Base-by-base conservation (phyloP, 2,113 vertebrate species). In the Amblyopsis rosae region DNA sequence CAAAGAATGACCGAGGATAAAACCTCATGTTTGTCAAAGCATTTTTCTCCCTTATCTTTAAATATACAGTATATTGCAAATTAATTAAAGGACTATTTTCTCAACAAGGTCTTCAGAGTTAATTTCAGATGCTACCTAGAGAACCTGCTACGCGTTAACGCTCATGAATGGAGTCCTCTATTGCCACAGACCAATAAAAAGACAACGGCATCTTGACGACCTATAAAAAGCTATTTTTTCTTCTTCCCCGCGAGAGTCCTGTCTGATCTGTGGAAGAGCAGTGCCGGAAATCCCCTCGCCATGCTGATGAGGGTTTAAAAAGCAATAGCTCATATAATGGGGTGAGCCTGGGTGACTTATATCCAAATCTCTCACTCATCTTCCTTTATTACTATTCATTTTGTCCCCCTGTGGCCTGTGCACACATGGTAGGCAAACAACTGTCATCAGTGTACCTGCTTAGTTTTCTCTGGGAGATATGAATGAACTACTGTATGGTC, bases 291-390 rank as follows among this genome's bases (percentile, higher is more conserved):
- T 32, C 19, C 88, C 59, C 76, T 72, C 59, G 71, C 73, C 69
- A 87, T 89, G 88, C 87, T 88, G 82, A 90, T 89, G 83, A 90
- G 83, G 82, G 80, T 81, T 89, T 86, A 71, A 82, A 83, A 83
- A 73, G 78, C 65, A 89, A 90, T 81, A 83, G 85, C 87, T 89
- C 82, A 83, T 86, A 89, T 88, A 90, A 89, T 84, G 77, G 82
- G 78, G 76, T 82, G 80, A 88, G 86, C 85, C 81, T 85, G 70
- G 62, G 80, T 86, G 87, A 88, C 81, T 90, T 91, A 86, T 85
- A 86, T 85, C 85, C 83, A 90, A 85, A 91, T 90, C 86, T 85
- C 81, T 76, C 81, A 83, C 81, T 90, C 87, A 91, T 89, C 86
- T 88, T 82, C 76, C 73, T 83, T 90, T 89, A 91, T 91, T 91